Percentiles rank a stretch among this genome's conserved stretches.
phyloP scores from a whole-genome alignment of 2,888 invertebrate species.

The Teleiodes luculella region DNA sequence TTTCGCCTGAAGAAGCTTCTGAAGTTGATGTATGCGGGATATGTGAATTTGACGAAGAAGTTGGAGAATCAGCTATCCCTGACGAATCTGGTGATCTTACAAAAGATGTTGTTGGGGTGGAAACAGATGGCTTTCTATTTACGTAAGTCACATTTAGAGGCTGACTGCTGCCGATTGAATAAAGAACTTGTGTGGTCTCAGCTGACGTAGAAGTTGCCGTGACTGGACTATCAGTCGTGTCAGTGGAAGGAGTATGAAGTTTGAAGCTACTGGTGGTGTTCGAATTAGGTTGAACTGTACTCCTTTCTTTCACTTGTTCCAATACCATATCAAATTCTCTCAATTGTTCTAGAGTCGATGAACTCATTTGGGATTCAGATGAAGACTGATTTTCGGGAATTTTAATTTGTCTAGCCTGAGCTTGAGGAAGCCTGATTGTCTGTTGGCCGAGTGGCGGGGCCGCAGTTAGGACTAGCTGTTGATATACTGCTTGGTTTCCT shows the following conservation, averaged over 20 bases:
- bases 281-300: conserved; percentile 78
- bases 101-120: conserved; percentile 54
- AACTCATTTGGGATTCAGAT: conserved; percentile 82
- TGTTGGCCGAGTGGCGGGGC: conserved; percentile 69
- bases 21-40: conserved; percentile 53
- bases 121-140: conserved; percentile 58
- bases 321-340: conserved; percentile 89
- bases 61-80: conserved; percentile 53
- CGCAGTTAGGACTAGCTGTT: conserved; percentile 70
- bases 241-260: conserved; percentile 42
- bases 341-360: conserved; percentile 86
- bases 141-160: conserved; percentile 64
- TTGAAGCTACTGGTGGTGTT: conserved; percentile 43
- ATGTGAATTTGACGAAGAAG: conserved; percentile 54
- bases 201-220: conserved; percentile 41
- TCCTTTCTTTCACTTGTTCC: conserved; percentile 88
- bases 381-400: conserved; percentile 56
- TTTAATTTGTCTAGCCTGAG: conserved; percentile 51
- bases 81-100: conserved; percentile 67
- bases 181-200: conserved; percentile 56
- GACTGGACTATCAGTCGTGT: conserved; percentile 46
- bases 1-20: conserved; percentile 43
- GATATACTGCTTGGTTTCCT: conserved; percentile 73
- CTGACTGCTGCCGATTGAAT: conserved; percentile 60
- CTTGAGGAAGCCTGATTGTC: conserved; percentile 60